Conservation (phyloP, 35 echinoderm and acorn worm genomes). For the Heliocidaris erythrogramma region DNA sequence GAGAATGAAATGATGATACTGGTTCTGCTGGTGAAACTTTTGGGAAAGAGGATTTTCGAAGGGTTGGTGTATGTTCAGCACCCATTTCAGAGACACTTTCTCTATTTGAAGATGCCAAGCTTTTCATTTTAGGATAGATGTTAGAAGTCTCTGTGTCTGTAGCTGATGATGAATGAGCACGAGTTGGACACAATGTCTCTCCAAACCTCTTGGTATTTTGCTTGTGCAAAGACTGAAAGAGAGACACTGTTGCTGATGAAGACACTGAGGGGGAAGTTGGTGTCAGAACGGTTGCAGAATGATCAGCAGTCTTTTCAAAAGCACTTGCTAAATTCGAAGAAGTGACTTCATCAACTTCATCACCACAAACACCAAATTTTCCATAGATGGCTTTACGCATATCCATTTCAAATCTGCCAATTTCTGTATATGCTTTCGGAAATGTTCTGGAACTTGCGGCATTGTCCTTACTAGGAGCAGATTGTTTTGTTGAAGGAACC, state of each 20-base stretch:
- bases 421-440: background rate
- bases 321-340: background rate
- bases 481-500: background rate
- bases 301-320: background rate
- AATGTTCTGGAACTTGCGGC: background rate
- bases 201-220: background rate
- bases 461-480: background rate
- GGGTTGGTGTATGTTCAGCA: no score
- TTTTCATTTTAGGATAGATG: no score
- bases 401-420: background rate
- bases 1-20: no score
- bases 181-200: background rate
- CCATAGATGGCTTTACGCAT: background rate
- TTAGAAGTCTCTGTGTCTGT: no score
- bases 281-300: background rate
- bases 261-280: background rate
- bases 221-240: background rate
- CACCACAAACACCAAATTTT: background rate
- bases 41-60: no score
- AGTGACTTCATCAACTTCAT: background rate
- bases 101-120: background rate
- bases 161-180: background rate
- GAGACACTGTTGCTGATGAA: background rate
- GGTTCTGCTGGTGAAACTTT: no score
- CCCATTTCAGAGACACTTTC: background rate